Percentiles rank a stretch among this genome's conserved stretches.
Conservation (phyloP, 1,140 invertebrate genomes). For the Eriocheir sinensis region DNA sequence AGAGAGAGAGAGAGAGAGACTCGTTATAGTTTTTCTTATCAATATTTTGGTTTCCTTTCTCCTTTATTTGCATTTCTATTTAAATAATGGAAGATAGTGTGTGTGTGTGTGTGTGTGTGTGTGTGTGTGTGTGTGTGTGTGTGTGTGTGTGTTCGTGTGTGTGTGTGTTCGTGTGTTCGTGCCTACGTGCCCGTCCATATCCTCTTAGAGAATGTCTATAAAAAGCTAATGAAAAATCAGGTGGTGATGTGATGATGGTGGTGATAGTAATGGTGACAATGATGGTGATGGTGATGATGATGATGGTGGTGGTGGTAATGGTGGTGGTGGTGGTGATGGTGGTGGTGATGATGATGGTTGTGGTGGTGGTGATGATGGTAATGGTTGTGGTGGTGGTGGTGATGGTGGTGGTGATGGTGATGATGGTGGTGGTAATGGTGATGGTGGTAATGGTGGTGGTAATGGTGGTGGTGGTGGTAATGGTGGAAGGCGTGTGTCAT, state of each 20-base stretch:
- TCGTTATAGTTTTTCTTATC: neutral
- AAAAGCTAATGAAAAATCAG: too few species aligned
- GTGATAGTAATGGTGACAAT: neutral
- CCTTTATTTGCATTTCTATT: neutral
- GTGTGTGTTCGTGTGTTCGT: too few species aligned
- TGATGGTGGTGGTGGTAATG: neutral
- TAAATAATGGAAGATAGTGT: neutral
- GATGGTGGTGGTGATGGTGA: neutral
- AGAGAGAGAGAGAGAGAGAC: neutral
- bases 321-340: neutral
- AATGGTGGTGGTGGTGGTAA: neutral
- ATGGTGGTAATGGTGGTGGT: neutral
- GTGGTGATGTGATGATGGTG: neutral
- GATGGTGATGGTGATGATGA: neutral
- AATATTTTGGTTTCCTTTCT: neutral
- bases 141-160: too few species aligned
- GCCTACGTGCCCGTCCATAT: too few species aligned
- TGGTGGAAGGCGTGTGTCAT: neutral
- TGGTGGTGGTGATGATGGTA: too few species aligned
- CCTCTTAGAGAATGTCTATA: too few species aligned
- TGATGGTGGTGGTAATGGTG: neutral
- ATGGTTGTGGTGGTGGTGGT: too few species aligned
- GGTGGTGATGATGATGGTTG: too few species aligned
- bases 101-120: conserved; percentile 14
- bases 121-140: too few species aligned